A percentile compares a stretch with the other conserved stretches of the same genome.
These are phyloP conservation scores for Genyomyrus donnyi DNA, from an alignment of 2,113 vertebrate genomes.

Conservation along the genomic window DNA sequence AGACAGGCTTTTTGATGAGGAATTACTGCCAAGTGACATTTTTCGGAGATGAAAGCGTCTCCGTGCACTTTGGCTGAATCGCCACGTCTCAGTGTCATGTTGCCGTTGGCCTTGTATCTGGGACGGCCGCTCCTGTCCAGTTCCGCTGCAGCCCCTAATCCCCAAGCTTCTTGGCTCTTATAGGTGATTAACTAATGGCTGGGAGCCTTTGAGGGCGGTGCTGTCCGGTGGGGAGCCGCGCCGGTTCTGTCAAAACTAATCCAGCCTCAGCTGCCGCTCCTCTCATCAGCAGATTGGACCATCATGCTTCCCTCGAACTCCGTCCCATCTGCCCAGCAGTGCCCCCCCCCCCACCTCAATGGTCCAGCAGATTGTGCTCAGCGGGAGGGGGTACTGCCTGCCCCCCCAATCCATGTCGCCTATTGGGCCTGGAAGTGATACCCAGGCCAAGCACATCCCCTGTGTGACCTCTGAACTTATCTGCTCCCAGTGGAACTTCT, in stretches of 20 bases:
- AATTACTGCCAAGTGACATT: conserved; percentile 43
- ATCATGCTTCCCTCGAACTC: conserved; percentile 62
- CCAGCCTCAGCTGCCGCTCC: conserved; percentile 58
- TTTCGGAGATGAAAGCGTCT: conserved; percentile 52
- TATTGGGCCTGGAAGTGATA: neutral
- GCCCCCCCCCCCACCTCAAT: neutral
- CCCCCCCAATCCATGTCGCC: no score
- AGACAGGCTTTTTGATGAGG: conserved; percentile 35
- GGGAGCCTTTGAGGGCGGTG: conserved; percentile 70
- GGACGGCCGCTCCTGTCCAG: conserved; percentile 53
- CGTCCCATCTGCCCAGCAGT: conserved; percentile 40
- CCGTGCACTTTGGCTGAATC: conserved; percentile 20
- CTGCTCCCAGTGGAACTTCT: neutral
- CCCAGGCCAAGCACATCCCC: neutral
- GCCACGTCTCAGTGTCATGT: neutral
- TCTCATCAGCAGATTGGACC: conserved; percentile 81
- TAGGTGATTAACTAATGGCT: conserved; percentile 86
- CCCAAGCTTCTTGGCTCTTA: conserved; percentile 61
- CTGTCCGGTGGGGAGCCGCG: conserved; percentile 54
- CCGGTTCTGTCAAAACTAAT: conserved; percentile 65
- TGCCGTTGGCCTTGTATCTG: conserved; percentile 11
- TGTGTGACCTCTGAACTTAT: neutral
- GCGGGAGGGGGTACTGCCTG: neutral
- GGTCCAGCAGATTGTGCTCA: conserved; percentile 18
- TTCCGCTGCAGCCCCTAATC: conserved; percentile 56